Base-by-base conservation (phyloP, 2,888 invertebrate genomes). In the Polylopha cassiicola region DNA sequence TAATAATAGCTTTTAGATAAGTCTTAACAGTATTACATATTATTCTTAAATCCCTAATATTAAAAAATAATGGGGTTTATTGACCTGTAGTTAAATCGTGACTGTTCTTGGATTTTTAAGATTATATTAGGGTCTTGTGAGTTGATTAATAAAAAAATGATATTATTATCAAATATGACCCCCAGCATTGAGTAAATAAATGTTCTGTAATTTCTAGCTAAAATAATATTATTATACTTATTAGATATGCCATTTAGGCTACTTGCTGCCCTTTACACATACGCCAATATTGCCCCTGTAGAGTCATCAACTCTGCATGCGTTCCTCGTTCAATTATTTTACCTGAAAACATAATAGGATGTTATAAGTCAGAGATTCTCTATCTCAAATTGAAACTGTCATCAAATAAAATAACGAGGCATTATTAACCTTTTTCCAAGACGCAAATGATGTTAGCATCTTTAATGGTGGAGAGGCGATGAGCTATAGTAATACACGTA, bases 401-500 rank as follows among this genome's bases (percentile, higher is more conserved):
- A 3, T 14, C 14, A 18, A 9, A 13, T 14, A 8, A 2, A 9
- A 23, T 17, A 9, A 18, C 7, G 2, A 20, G 2, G 6, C 1
- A 29, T 18, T 10, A 10, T 14, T 31, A 75, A 55, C 96, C 96
- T 60, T 90, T 89, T 48, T 94, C 90, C 14, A 97, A 75, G 3
- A 97, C 95, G 56, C 93, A 93, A 46, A 97, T 97, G 51, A 92
- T 80, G 69, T 96, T 92, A 1, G 94, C 92, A 63, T 93, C 91
- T 59, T 92, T 90, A 47, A 95, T 90, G 0, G 95, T 95, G 6
- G 94, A 91, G 37, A 96, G 86, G 9, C 95, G 89, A 78, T 96
- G 95, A 4, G 95, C 95, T 53, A 96, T 95, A 1, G 94, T 92
- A 14, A 96, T 90, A 57, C 94, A 94, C 0, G 96, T 96, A 29